These are phyloP conservation scores for Caenorhabditis drosophilae DNA, from an alignment of 2,888 invertebrate genomes.

Conservation along the genomic window DNA sequence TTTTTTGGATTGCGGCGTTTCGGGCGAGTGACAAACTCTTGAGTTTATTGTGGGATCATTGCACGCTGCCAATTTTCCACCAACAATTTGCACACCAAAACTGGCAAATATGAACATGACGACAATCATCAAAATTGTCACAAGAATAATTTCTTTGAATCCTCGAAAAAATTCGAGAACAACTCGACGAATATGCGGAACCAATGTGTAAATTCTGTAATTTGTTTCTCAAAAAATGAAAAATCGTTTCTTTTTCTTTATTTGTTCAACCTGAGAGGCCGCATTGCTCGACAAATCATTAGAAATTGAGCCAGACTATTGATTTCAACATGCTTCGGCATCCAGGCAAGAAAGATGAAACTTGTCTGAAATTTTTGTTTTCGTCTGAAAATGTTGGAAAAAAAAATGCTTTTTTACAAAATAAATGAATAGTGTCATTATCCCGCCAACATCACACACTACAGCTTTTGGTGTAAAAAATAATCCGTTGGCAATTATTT, in stretches of 20 bases:
- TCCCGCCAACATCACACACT: constrained; percentile 94
- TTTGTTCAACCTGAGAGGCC: constrained; percentile 76
- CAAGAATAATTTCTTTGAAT: constrained; percentile 96
- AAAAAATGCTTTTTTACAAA: constrained; percentile 76
- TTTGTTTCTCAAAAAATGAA: too few relatives aligned
- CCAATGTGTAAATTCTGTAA: constrained; percentile 94
- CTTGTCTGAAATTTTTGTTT: constrained; percentile 78
- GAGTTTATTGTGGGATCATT: constrained; percentile 85
- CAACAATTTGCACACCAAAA: constrained; percentile 96
- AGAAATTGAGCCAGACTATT: constrained; percentile 91
- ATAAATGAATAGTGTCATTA: constrained; percentile 95
- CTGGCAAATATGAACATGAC: constrained; percentile 99
- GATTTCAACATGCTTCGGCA: constrained; percentile 87
- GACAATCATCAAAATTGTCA: constrained; percentile 91
- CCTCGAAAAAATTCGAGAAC: constrained; percentile 97
- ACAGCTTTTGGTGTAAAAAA: constrained; percentile 99
- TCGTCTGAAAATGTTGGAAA: background rate
- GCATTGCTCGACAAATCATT: constrained; percentile 93
- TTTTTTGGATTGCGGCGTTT: too few relatives aligned
- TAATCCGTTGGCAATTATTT: constrained; percentile 93
- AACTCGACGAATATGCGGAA: constrained; percentile 98
- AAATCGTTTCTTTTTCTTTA: background rate
- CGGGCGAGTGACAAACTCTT: too few relatives aligned
- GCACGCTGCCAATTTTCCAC: constrained; percentile 91
- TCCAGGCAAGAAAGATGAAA: constrained; percentile 92